Evolutionary conservation across 2,888 invertebrate species (phyloP).

Genomic region (Drosophila robusta): DNA sequence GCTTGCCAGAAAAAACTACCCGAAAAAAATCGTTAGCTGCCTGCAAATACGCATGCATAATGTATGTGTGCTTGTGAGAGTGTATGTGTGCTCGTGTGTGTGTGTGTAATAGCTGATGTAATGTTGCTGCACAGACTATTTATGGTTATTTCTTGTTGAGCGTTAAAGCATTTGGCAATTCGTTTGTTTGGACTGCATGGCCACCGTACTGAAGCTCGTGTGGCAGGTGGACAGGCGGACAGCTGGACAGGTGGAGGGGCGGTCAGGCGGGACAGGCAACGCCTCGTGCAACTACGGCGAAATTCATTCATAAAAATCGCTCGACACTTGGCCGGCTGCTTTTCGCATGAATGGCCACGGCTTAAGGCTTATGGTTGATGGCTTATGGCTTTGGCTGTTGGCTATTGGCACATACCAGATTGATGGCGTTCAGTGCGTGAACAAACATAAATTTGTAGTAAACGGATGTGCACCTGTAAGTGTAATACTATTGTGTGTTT

Average conservation of each 20-base stretch:
- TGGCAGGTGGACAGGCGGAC: constrained; percentile 1
- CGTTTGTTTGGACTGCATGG: constrained; percentile 55
- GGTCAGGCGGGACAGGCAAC: constrained; percentile 8
- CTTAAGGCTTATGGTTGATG: constrained; percentile 38
- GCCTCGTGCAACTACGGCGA: constrained; percentile 57
- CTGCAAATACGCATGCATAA: background rate
- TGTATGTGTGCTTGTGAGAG: too few species aligned
- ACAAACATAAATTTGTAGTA: constrained; percentile 61
- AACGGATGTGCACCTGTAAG: constrained; percentile 57
- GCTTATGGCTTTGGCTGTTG: constrained; percentile 37
- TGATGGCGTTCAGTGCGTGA: constrained; percentile 62
- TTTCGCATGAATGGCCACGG: constrained; percentile 70
- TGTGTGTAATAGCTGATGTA: constrained; percentile 38
- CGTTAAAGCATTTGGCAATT: constrained; percentile 55
- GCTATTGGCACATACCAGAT: constrained; percentile 49
- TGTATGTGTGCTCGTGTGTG: too few species aligned
- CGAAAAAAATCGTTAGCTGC: too few species aligned
- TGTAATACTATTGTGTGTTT: constrained; percentile 6
- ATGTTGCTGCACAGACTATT: constrained; percentile 36
- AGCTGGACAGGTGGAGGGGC: constrained; percentile 1
- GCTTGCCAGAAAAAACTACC: constrained; percentile 6
- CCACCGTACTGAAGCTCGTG: constrained; percentile 17
- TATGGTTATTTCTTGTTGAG: constrained; percentile 40
- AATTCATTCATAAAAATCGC: constrained; percentile 74
- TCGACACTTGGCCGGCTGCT: constrained; percentile 53